These are phyloP conservation scores for Pangasius sanitwongsei DNA, from an alignment of 2,797 vertebrate species.

Conservation along the genomic window DNA sequence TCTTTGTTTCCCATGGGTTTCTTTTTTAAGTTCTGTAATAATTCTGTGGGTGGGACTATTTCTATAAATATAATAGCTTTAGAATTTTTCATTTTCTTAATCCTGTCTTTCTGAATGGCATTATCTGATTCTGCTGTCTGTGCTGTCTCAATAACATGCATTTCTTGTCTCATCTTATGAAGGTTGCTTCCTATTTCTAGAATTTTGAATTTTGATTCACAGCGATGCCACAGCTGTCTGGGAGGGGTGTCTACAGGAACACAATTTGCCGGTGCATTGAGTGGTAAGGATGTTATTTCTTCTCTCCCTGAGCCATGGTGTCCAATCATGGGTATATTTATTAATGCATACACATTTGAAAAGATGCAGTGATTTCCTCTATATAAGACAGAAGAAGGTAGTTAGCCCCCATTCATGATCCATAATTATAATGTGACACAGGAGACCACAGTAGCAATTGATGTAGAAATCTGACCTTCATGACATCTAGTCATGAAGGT, in stretches of 20 bases:
- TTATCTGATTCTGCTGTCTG: not conserved
- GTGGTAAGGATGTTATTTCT: not conserved
- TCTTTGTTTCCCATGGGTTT: not conserved
- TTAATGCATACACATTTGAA: not conserved
- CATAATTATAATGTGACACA: not conserved
- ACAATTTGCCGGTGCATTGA: not conserved
- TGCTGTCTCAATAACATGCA: not conserved
- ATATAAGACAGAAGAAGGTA: not conserved
- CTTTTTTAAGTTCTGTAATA: not conserved
- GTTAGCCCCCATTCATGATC: not conserved
- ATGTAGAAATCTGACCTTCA: not conserved
- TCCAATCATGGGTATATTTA: not conserved
- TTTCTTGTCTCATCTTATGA: not conserved
- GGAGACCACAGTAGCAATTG: not conserved
- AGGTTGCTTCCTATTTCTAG: not conserved
- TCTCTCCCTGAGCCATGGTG: not conserved
- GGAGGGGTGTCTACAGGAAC: not conserved
- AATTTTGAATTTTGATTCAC: not conserved
- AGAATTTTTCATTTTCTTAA: not conserved
- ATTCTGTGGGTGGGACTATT: not conserved
- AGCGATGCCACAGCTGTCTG: not conserved
- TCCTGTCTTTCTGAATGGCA: not conserved
- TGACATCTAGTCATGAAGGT: not conserved
- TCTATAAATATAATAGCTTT: not conserved
- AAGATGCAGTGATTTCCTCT: not conserved